A percentile compares a stretch with the other conserved stretches of the same genome.
These are phyloP conservation scores for Falco novaeseelandiae DNA, from an alignment of 2,797 vertebrate species.

Conservation along the genomic window DNA sequence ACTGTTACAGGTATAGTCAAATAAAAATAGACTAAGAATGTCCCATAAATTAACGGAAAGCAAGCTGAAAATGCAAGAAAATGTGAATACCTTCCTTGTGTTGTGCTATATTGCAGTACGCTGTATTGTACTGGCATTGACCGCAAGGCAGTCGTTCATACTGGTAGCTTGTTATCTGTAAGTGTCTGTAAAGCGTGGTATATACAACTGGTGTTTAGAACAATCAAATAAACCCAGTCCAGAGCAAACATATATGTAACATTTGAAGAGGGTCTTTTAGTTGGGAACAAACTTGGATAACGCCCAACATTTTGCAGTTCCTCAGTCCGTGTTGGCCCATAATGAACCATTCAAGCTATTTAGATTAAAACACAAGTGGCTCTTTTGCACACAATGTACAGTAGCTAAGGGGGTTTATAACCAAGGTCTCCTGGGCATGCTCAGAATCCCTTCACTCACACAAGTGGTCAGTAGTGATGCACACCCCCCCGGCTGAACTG, in stretches of 20 bases:
- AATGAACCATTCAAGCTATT: not conserved
- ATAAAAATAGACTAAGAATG: not conserved
- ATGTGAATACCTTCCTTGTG: not conserved
- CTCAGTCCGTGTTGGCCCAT: accelerated
- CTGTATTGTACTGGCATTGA: accelerated
- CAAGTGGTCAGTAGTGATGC: accelerated
- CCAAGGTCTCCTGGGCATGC: not conserved
- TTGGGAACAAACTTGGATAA: not conserved
- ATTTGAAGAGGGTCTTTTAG: not conserved
- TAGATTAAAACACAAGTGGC: not conserved
- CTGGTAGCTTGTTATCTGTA: not conserved
- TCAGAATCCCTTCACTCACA: not conserved
- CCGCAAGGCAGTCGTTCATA: accelerated
- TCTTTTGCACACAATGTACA: not conserved
- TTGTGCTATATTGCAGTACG: accelerated
- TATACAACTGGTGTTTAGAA: not conserved
- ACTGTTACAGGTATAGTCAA: not conserved
- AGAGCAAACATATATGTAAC: not conserved
- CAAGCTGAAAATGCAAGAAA: not conserved
- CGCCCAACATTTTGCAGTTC: not conserved
- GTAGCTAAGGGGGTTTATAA: not conserved
- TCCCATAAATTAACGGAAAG: not conserved
- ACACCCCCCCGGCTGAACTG: accelerated
- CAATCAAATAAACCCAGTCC: not conserved
- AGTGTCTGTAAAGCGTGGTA: not conserved